phyloP scores from a whole-genome alignment of 2,113 vertebrate species.

The Platysternon megacephalum region DNA sequence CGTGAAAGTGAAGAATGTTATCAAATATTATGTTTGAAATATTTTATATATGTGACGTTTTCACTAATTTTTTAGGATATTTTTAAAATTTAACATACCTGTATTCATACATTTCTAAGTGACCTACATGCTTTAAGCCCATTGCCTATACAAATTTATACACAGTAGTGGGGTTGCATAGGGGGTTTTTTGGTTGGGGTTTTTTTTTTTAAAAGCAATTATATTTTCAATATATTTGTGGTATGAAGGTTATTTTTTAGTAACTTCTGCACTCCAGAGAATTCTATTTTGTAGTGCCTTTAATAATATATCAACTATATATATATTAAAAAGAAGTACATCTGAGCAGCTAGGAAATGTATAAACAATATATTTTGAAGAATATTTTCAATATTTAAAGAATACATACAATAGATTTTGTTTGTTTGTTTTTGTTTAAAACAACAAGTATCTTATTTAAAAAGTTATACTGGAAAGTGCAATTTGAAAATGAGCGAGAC shows the following conservation, averaged over 20 bases:
- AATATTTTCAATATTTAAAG: conserved; percentile 84
- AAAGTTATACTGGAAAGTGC: conserved; percentile 85
- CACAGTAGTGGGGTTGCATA: conserved; percentile 68
- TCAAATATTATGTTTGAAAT: conserved; percentile 60
- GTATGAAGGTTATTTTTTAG: conserved; percentile 88
- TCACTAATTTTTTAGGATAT: conserved; percentile 78
- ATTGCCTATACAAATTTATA: conserved; percentile 65
- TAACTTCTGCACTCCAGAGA: conserved; percentile 87
- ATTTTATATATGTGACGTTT: conserved; percentile 85
- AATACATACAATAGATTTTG: conserved; percentile 68
- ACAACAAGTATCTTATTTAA: conserved; percentile 81
- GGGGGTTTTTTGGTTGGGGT: conserved; percentile 17
- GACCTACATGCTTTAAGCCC: conserved; percentile 70
- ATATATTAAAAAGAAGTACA: conserved; percentile 77
- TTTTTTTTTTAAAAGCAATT: conserved; percentile 71
- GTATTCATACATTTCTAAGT: conserved; percentile 81
- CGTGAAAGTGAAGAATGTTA: conserved; percentile 75
- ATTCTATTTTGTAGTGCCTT: conserved; percentile 86
- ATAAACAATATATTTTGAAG: conserved; percentile 80
- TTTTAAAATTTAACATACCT: conserved; percentile 72
- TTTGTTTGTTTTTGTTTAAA: conserved; percentile 48
- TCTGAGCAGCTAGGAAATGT: conserved; percentile 79
- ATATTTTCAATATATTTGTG: conserved; percentile 83
- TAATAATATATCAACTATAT: conserved; percentile 83
- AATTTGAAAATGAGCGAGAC: conserved; percentile 79